Base-by-base conservation (phyloP, 2,797 vertebrate species). In the Erpetoichthys calabaricus region DNA sequence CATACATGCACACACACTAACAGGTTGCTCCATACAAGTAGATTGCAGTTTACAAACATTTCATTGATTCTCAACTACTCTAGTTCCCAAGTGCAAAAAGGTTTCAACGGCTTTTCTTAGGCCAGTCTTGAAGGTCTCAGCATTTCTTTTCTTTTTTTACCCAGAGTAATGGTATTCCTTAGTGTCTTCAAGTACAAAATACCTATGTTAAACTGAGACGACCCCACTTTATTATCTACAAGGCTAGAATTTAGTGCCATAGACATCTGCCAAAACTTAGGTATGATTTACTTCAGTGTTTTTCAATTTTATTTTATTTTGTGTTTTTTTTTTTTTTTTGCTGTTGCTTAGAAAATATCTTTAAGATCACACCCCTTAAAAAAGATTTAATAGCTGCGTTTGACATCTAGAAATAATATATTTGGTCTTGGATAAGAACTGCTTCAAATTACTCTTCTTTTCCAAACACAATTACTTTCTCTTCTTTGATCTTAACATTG, bases 31-130 rank as follows among this genome's bases (percentile, higher is more conserved):
- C 2, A 25, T 25, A 25, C 25, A 25, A 25, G 25, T 25, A 25
- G 25, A 25, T 25, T 25, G 25, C 25, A 25, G 25, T 25, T 25
- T 25, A 25, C 25, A 25, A 25, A 25, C 25, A 25, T 25, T 25
- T 25, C 25, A 25, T 25, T 25, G 25, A 25, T 25, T 25, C 25
- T 25, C 25, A 25, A 25, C 25, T 25, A 25, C 25, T 25, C 25
- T 25, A 25, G 25, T 25, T 25, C 25, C 25, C 25, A 25, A 25
- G 25, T 25, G 25, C 25, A 25, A 25, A 58, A 54, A 46, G 56
- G 60, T 63, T 59, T 67, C 57, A 60, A 60, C 51, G 57, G 62
- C 59, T 56, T 59, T 57, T 53, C 58, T 45, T 49, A 56, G 56
- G 62, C 52, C 42, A 47, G 58, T 49, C 55, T 54, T 55, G 56